These are phyloP conservation scores for Orientallactaga sibirica DNA, from an alignment of 2,797 vertebrate species.

Conservation along the genomic window DNA sequence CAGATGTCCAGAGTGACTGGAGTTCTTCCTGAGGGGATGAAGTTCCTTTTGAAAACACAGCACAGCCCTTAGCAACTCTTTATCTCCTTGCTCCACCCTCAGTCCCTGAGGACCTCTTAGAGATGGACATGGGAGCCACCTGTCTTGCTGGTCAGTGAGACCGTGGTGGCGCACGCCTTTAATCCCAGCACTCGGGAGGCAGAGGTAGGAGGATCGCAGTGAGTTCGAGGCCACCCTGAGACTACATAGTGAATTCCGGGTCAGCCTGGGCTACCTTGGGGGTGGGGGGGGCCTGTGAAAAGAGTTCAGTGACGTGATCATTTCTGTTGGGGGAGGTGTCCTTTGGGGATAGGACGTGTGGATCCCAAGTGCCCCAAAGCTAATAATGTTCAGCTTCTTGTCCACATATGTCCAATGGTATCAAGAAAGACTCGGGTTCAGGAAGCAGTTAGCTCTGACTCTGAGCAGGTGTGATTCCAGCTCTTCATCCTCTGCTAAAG, in stretches of 20 bases:
- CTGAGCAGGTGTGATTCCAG: constrained; percentile 92
- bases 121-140: background rate
- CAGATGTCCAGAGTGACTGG: background rate
- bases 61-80: constrained; percentile 10
- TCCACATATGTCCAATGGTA: constrained; percentile 62
- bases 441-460: constrained; percentile 86
- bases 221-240: too few relatives aligned
- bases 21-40: background rate
- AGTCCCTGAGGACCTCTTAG: background rate
- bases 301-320: background rate
- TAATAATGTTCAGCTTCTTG: constrained; percentile 69
- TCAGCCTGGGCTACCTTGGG: too few relatives aligned
- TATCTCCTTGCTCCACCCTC: background rate
- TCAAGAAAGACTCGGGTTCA: constrained; percentile 51
- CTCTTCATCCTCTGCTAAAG: constrained; percentile 93
- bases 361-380: constrained; percentile 61
- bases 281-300: background rate
- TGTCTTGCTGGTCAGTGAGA: background rate
- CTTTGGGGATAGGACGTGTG: background rate
- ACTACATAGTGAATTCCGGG: too few relatives aligned
- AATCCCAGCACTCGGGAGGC: too few relatives aligned
- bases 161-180: too few relatives aligned
- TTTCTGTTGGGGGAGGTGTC: constrained; percentile 48
- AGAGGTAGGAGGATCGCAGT: too few relatives aligned
- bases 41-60: constrained; percentile 6